Conservation (phyloP, 2,797 vertebrate genomes). For the Argya squamiceps region DNA sequence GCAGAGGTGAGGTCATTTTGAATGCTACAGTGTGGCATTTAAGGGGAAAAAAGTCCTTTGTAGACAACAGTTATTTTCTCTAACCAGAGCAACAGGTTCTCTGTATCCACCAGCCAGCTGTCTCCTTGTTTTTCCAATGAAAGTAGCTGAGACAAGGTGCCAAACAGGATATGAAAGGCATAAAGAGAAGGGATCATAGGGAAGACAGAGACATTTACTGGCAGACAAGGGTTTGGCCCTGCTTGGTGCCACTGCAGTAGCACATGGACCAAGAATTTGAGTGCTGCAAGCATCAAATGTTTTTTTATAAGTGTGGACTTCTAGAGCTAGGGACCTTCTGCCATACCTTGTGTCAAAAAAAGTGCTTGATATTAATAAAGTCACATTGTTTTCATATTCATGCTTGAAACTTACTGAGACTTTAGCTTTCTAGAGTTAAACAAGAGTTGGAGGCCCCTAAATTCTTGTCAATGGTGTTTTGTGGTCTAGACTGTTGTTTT, state of each 20-base stretch:
- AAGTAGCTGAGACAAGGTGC: not conserved
- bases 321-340: not conserved
- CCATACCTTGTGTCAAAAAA: not conserved
- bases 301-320: fast-evolving
- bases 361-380: not conserved
- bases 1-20: not conserved
- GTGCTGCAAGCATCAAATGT: not conserved
- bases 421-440: not conserved
- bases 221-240: not conserved
- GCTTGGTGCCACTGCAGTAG: not conserved
- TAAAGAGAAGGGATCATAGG: not conserved
- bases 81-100: constrained; percentile 46
- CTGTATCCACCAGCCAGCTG: constrained; percentile 40
- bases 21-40: constrained; percentile 25
- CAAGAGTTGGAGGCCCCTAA: not conserved
- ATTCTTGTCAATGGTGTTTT: not conserved
- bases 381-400: not conserved
- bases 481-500: not conserved
- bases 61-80: constrained; percentile 38
- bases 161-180: not conserved
- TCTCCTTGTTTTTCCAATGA: not conserved
- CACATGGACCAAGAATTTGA: not conserved
- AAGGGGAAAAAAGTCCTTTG: not conserved
- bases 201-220: not conserved
- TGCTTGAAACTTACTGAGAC: not conserved